A percentile compares a stretch with the other conserved stretches of the same genome.
Evolutionary conservation across 2,113 vertebrate genomes (phyloP).

Genomic region (Lipophrys pholis): DNA sequence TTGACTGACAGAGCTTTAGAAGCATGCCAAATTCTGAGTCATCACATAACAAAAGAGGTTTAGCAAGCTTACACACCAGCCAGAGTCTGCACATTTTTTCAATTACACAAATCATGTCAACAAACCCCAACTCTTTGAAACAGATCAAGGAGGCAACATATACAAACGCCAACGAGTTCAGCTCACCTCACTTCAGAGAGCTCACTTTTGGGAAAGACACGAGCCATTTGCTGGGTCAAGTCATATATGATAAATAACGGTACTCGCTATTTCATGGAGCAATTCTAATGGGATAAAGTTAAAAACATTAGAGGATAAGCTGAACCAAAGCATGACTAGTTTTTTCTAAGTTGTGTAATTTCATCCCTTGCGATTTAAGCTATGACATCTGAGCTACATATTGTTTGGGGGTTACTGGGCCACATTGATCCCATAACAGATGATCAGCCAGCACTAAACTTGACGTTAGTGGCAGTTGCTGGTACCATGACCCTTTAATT

Average conservation of each 20-base stretch:
- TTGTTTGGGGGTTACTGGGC: conserved; percentile 25
- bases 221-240: not conserved
- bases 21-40: conserved; percentile 69
- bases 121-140: conserved; percentile 62
- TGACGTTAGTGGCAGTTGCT: conserved; percentile 5
- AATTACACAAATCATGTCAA: conserved; percentile 71
- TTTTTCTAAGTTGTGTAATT: conserved; percentile 22
- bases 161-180: conserved; percentile 40
- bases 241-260: not conserved
- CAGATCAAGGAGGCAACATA: conserved; percentile 55
- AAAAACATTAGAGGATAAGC: not conserved
- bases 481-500: conserved; percentile 40
- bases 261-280: not conserved
- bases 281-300: conserved; percentile 9
- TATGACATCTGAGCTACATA: conserved; percentile 10
- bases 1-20: conserved; percentile 67
- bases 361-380: conserved; percentile 13
- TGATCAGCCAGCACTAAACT: conserved; percentile 10
- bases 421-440: not conserved
- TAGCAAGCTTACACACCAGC: conserved; percentile 69
- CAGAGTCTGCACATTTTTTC: conserved; percentile 78
- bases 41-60: conserved; percentile 78
- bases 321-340: conserved; percentile 14
- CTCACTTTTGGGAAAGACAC: not conserved
- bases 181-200: conserved; percentile 18